Conservation (phyloP, 1,140 invertebrate genomes). For the Lordiphosa stackelbergi region DNA sequence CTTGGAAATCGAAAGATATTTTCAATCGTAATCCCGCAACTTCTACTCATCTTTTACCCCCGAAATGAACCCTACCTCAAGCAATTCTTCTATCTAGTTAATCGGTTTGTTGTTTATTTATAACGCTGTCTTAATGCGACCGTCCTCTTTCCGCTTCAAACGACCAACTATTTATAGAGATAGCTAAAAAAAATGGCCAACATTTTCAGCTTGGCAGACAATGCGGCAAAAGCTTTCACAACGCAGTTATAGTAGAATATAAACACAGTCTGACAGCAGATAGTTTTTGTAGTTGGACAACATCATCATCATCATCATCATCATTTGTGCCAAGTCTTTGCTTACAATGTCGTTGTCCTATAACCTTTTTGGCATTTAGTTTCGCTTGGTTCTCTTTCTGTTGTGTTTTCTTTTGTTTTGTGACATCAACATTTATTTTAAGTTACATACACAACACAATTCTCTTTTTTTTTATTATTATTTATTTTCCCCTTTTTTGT, state of each 20-base stretch:
- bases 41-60: not conserved
- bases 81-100: constrained; percentile 35
- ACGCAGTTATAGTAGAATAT: constrained; percentile 29
- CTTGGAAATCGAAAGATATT: no score
- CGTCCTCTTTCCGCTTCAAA: constrained; percentile 15
- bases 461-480: constrained; percentile 13
- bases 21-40: not conserved
- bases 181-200: constrained; percentile 32
- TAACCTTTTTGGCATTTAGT: constrained; percentile 56
- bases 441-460: constrained; percentile 44
- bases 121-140: constrained; percentile 33
- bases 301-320: constrained; percentile 5
- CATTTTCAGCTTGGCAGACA: constrained; percentile 26
- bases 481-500: constrained; percentile 49
- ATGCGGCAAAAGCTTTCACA: constrained; percentile 51
- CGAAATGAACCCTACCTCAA: constrained; percentile 50
- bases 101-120: constrained; percentile 48
- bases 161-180: constrained; percentile 48
- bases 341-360: constrained; percentile 63
- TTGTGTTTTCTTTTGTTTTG: constrained; percentile 20
- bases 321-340: constrained; percentile 24
- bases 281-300: constrained; percentile 29
- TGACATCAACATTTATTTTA: constrained; percentile 75
- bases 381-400: constrained; percentile 20
- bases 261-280: no score